phyloP scores from a whole-genome alignment of 1,140 invertebrate genomes.

The Temnothorax curvispinosus region DNA sequence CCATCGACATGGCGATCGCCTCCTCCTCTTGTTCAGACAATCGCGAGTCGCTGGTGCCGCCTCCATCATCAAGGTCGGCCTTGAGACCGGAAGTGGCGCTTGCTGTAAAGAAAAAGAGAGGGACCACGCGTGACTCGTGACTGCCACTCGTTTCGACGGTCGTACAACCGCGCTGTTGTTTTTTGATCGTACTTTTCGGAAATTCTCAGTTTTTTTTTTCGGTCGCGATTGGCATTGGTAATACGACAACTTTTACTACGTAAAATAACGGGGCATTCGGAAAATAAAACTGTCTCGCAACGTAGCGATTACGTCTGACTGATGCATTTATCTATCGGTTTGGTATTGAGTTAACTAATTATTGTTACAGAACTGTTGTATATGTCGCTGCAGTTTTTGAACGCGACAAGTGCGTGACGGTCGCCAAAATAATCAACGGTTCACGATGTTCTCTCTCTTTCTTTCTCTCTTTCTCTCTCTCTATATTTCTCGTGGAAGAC shows the following conservation, averaged over 20 bases:
- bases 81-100: slow-evolving; percentile 74
- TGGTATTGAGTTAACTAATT: not conserved
- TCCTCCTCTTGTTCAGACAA: slow-evolving; percentile 86
- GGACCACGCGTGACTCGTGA: slow-evolving; percentile 26
- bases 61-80: slow-evolving; percentile 76
- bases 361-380: not conserved
- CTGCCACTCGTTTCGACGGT: slow-evolving; percentile 8
- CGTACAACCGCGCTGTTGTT: not conserved
- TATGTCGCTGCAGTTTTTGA: not conserved
- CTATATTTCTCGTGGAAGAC: slow-evolving; percentile 25
- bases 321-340: not conserved
- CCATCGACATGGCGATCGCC: slow-evolving; percentile 87
- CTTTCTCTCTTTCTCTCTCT: slow-evolving; percentile 14
- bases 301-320: not conserved
- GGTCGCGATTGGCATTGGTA: slow-evolving; percentile 32
- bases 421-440: slow-evolving; percentile 11
- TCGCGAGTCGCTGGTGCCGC: slow-evolving; percentile 76
- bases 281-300: slow-evolving; percentile 1
- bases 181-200: slow-evolving; percentile 11
- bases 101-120: slow-evolving; percentile 44
- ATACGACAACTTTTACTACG: slow-evolving; percentile 14
- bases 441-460: slow-evolving; percentile 10
- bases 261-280: slow-evolving; percentile 4
- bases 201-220: slow-evolving; percentile 23
- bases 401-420: slow-evolving; percentile 20